A percentile compares a stretch with the other conserved stretches of the same genome.
Conservation (phyloP, 2,113 vertebrate genomes). For the Chroicocephalus ridibundus region DNA sequence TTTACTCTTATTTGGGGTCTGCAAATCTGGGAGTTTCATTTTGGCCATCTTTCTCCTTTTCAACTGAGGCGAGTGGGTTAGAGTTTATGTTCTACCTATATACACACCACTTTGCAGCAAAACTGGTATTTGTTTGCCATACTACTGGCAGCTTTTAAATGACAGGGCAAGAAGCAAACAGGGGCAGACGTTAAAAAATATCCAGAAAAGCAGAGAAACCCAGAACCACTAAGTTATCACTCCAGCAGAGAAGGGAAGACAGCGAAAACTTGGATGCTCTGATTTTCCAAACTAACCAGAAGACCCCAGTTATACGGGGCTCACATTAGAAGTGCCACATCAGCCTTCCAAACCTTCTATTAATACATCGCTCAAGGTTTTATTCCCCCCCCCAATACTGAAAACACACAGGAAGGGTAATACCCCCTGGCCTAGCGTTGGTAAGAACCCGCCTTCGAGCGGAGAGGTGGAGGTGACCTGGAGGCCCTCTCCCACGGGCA, state of each 20-base stretch:
- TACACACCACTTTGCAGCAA: neutral
- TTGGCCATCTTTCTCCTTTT: neutral
- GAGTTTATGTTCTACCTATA: neutral
- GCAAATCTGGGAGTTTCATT: neutral
- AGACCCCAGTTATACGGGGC: neutral
- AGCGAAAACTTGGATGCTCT: neutral
- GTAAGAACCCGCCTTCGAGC: neutral
- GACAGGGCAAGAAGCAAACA: neutral
- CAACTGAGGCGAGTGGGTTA: neutral
- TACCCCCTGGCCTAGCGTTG: rapidly evolving
- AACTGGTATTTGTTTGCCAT: neutral
- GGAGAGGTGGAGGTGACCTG: neutral
- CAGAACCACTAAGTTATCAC: neutral
- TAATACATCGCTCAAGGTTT: neutral
- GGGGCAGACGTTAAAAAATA: neutral
- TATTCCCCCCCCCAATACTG: neutral
- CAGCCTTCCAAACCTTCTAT: neutral
- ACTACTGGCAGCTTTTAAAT: neutral
- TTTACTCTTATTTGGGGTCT: neutral
- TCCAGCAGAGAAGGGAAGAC: neutral
- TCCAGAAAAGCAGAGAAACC: neutral
- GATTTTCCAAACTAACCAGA: neutral
- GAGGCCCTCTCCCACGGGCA: neutral
- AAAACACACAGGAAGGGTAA: neutral
- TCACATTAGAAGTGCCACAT: neutral